Percentiles rank a stretch among this genome's conserved stretches.
Conservation (phyloP, 2,888 invertebrate species). For the Drosophila prostipennis region DNA sequence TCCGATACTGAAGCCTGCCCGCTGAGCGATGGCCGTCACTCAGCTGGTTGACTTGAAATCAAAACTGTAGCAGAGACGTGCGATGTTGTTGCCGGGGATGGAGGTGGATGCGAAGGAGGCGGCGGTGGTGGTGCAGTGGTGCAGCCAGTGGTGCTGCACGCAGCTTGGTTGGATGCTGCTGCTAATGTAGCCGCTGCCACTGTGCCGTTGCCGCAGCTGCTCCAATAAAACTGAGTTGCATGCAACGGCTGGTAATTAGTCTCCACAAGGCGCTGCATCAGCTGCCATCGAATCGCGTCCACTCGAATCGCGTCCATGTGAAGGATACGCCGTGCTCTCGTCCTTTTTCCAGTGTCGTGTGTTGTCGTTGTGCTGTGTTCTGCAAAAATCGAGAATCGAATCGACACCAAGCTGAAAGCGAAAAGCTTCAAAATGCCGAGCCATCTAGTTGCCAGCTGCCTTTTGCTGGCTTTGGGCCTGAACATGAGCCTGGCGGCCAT, state of each 20-base stretch:
- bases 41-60: conserved; percentile 63
- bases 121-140: conserved; percentile 15
- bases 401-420: background rate
- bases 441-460: conserved; percentile 49
- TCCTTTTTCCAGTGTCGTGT: conserved; percentile 48
- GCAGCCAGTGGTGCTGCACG: conserved; percentile 45
- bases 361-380: conserved; percentile 19
- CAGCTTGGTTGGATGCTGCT: conserved; percentile 45
- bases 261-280: conserved; percentile 74
- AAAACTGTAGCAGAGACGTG: conserved; percentile 68
- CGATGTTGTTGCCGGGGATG: conserved; percentile 23
- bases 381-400: background rate
- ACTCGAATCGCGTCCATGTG: conserved; percentile 61
- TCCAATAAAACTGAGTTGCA: conserved; percentile 84
- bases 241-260: conserved; percentile 82
- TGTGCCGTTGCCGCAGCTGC: conserved; percentile 31
- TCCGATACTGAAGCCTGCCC: conserved; percentile 27
- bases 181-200: conserved; percentile 16
- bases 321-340: conserved; percentile 68
- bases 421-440: conserved; percentile 47
- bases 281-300: conserved; percentile 45
- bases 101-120: conserved; percentile 1
- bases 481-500: conserved; percentile 54
- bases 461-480: conserved; percentile 52
- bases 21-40: conserved; percentile 54